Evolutionary conservation across 2,888 invertebrate genomes (phyloP), one percentile per base, ranked within the genome.

Genomic region (Callimorpha dominula): DNA sequence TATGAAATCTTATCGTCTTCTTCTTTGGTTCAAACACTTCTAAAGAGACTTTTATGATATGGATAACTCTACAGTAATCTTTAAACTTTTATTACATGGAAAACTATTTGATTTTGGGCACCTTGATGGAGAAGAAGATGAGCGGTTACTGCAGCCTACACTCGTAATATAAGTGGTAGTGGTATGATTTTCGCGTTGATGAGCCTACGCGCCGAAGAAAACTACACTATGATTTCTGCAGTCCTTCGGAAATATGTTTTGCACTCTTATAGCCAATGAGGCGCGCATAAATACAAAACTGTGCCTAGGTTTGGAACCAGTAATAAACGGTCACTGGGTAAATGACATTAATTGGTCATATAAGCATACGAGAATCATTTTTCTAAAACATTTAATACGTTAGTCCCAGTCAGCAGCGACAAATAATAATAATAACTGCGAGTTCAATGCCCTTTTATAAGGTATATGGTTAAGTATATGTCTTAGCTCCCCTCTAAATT

Each of bases 1-100:
- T 78, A 77, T 64, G 74, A 77, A 80, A 77, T 79, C 64, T 73
- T 73, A 49, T 43, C n/a, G 63, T 72, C 66, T 77, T 79, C 63
- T 68, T 66, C 65, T 65, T 65, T 43, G 46, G 42, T 57, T 71
- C 20, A 20, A 60, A 60, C 20, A 60, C 31, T 31, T 8, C 5
- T 60, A 31, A 12, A 7, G 31, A 20, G 14, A 60, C 14, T 14
- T 12, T 12, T 31, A 31, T 60, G 11, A 57, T 11, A 57, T 7
- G 20, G 20, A 57, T 57, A 20, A 57, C 12, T 12, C 20, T 57
- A 54, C 54, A 15, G 15, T 20, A 49, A 15, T 14, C 15, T 50
- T 15, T 50, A 14, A 50, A 50, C 43, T 46, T 46, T 31, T 31
- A 1, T 1, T 31, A 31, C 31, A 31, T 31, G 1, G 31, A 31